A percentile compares a stretch with the other conserved stretches of the same genome.
These are phyloP conservation scores for Scolopax bukidnonensis DNA, from an alignment of 2,797 vertebrate genomes.

Conservation along the genomic window DNA sequence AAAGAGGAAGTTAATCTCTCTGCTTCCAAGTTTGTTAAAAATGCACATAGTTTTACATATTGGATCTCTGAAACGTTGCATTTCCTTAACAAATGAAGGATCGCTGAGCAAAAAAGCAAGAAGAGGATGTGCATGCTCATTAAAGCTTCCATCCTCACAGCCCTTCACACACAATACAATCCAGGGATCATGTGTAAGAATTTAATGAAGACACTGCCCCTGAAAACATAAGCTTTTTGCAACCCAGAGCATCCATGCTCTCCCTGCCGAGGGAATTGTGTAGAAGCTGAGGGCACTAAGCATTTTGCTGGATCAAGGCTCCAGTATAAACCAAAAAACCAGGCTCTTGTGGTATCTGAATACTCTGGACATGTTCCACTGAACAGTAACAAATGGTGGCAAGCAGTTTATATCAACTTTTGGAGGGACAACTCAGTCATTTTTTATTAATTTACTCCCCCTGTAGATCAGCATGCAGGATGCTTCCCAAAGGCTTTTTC, in stretches of 20 bases:
- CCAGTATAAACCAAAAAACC: background rate
- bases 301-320: background rate
- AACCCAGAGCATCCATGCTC: background rate
- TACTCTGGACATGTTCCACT: background rate
- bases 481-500: background rate
- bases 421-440: background rate
- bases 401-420: background rate
- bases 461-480: background rate
- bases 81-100: background rate
- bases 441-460: background rate
- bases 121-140: background rate
- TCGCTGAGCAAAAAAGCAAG: background rate
- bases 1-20: constrained; percentile 32
- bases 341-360: background rate
- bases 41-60: constrained; percentile 18
- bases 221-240: background rate
- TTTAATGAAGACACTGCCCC: background rate
- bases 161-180: background rate
- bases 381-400: background rate
- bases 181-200: background rate
- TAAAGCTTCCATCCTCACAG: constrained; percentile 2
- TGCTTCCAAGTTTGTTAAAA: constrained; percentile 28
- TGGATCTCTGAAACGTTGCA: background rate
- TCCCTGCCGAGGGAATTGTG: background rate
- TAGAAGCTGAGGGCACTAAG: background rate